Percentiles rank a stretch among this genome's conserved stretches.
These are phyloP conservation scores for Melieria omissa DNA, from an alignment of 2,888 invertebrate species.

Conservation along the genomic window DNA sequence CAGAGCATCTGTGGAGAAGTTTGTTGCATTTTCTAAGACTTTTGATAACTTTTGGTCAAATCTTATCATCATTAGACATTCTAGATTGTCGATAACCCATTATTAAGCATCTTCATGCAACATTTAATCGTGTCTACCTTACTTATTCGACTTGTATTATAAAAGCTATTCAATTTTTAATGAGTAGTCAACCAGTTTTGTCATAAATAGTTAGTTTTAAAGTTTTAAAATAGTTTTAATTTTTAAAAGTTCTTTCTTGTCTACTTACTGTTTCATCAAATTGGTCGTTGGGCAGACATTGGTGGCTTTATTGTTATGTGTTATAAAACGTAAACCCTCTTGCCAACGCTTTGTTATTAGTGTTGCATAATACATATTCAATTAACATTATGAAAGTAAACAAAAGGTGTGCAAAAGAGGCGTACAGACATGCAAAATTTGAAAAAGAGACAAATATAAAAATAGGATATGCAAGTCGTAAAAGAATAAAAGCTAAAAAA, in stretches of 20 bases:
- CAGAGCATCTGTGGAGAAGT: too few relatives aligned
- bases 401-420: conserved; percentile 25
- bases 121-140: too few relatives aligned
- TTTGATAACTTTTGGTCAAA: too few relatives aligned
- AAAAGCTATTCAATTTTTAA: too few relatives aligned
- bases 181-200: too few relatives aligned
- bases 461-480: neutral
- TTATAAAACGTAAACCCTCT: conserved; percentile 85
- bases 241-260: neutral
- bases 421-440: conserved; percentile 32
- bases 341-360: conserved; percentile 83
- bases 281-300: conserved; percentile 96
- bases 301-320: conserved; percentile 96
- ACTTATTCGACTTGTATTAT: too few relatives aligned
- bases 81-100: too few relatives aligned
- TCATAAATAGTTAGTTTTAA: too few relatives aligned
- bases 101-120: too few relatives aligned
- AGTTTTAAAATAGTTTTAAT: too few relatives aligned
- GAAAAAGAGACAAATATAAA: conserved; percentile 8
- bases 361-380: conserved; percentile 26
- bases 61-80: too few relatives aligned
- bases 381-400: conserved; percentile 22
- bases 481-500: neutral
- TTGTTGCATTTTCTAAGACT: too few relatives aligned
- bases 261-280: conserved; percentile 98